Evolutionary conservation across 1,140 invertebrate genomes (phyloP).

Genomic region (Neodiprion pinetum): DNA sequence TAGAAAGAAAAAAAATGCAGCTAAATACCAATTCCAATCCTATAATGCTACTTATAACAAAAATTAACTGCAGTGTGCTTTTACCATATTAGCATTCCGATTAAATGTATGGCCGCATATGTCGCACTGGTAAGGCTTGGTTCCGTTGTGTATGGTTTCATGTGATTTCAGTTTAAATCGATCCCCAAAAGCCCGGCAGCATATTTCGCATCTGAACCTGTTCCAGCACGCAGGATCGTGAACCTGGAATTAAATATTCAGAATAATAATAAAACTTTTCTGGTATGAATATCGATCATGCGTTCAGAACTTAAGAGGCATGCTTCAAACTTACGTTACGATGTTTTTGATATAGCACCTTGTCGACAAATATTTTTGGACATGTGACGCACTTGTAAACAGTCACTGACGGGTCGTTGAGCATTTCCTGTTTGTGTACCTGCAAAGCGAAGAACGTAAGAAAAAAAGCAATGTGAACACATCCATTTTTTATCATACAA

Average conservation of each 20-base stretch:
- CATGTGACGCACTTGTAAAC: conserved; percentile 41
- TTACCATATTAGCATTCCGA: conserved; percentile 48
- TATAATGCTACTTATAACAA: background rate
- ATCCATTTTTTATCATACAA: conserved; percentile 1
- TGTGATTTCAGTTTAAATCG: conserved; percentile 41
- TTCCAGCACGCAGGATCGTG: conserved; percentile 49
- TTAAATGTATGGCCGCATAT: conserved; percentile 44
- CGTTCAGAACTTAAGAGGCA: conserved; percentile 18
- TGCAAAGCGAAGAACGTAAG: conserved; percentile 24
- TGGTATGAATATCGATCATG: conserved; percentile 6
- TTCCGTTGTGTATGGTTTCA: conserved; percentile 43
- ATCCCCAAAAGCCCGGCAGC: conserved; percentile 44
- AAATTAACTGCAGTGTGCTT: conserved; percentile 45
- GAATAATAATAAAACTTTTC: background rate
- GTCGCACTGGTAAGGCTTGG: conserved; percentile 47
- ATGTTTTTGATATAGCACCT: conserved; percentile 46
- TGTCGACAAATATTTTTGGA: conserved; percentile 44
- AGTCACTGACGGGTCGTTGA: conserved; percentile 36
- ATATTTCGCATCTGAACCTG: conserved; percentile 40
- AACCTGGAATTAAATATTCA: conserved; percentile 31
- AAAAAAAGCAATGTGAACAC: background rate
- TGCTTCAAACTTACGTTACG: conserved; percentile 36
- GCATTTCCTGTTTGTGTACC: conserved; percentile 44
- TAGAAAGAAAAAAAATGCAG: conserved; percentile 32
- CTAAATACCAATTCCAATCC: conserved; percentile 51